Base-by-base conservation (phyloP, 2,888 invertebrate species). In the Conops quadrifasciatus region DNA sequence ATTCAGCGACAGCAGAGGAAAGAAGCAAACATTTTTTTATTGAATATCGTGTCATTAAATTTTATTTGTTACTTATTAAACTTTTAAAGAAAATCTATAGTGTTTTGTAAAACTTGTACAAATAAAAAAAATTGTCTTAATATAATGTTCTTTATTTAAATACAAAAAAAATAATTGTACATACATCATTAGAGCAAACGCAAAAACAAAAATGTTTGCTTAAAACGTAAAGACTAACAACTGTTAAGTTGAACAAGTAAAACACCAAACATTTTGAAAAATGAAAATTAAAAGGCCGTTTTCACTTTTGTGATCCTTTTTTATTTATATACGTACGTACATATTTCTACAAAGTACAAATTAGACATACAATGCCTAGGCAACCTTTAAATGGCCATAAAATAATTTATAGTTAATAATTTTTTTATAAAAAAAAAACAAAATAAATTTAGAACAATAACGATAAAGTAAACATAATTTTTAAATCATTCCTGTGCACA, bases 271-370 rank as follows among this genome's bases (percentile, higher is more conserved):
- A 11, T 67, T 47, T 66, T 49, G 30, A 2, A 45, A 28, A 67
- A 47, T 59, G 47, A 28, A 13, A 60, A 47, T 67, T 26, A n/a
- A 45, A 58, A 19, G 28, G 21, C 19, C 36, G 49, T 60, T 53
- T 36, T 36, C 62, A 60, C 11, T 19, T 16, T 68, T 68, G 68
- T 68, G 68, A 68, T 68, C 60, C 36, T 56, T 47, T 53, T 36
- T 36, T 36, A 4, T 9, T 36, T 36, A 36, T 9, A 36, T 36
- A 36, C 36, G 9, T 36, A 36, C 36, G 36, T 68, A 62, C 62
- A 60, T n/a, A 19, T 56, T 70, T 56, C 63, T 70, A 70, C 71
- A 70, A 75, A 77, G 77, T 77, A 77, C 77, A 77, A 77, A 77
- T 75, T 77, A 77, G 75, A 73, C 70, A 71, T 75, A 75, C 36